These are phyloP conservation scores for Oligia latruncula DNA, from an alignment of 2,888 invertebrate species.

Conservation along the genomic window DNA sequence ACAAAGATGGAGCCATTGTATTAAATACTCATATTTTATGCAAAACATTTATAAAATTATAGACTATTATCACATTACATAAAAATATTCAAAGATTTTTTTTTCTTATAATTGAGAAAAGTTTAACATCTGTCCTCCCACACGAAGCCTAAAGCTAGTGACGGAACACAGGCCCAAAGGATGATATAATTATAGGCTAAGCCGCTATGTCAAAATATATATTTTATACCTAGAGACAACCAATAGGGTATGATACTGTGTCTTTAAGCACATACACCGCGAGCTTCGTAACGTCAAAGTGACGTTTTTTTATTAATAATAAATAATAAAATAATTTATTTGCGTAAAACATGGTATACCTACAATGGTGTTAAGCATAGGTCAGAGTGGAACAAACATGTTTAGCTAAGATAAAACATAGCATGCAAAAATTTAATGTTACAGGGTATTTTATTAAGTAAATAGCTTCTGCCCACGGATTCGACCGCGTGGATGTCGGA, in stretches of 20 bases:
- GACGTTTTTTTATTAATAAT: too few species aligned
- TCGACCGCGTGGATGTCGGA: background rate
- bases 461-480: background rate
- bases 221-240: slow-evolving; percentile 6
- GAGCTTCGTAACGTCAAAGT: background rate
- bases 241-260: background rate
- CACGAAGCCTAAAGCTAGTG: slow-evolving; percentile 32
- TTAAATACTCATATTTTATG: slow-evolving; percentile 3
- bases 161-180: slow-evolving; percentile 5
- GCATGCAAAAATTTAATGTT: too few species aligned
- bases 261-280: background rate
- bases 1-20: background rate
- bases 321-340: too few species aligned
- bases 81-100: slow-evolving; percentile 15
- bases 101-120: slow-evolving; percentile 11
- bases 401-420: too few species aligned
- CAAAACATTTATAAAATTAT: slow-evolving; percentile 31
- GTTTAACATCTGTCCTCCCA: slow-evolving; percentile 50
- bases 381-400: too few species aligned
- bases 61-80: slow-evolving; percentile 25
- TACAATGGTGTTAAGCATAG: too few species aligned
- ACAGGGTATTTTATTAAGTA: too few species aligned
- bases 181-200: slow-evolving; percentile 39
- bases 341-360: too few species aligned
- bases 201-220: slow-evolving; percentile 1